phyloP scores from a whole-genome alignment of 2,888 invertebrate species.

The Odontothrips loti region DNA sequence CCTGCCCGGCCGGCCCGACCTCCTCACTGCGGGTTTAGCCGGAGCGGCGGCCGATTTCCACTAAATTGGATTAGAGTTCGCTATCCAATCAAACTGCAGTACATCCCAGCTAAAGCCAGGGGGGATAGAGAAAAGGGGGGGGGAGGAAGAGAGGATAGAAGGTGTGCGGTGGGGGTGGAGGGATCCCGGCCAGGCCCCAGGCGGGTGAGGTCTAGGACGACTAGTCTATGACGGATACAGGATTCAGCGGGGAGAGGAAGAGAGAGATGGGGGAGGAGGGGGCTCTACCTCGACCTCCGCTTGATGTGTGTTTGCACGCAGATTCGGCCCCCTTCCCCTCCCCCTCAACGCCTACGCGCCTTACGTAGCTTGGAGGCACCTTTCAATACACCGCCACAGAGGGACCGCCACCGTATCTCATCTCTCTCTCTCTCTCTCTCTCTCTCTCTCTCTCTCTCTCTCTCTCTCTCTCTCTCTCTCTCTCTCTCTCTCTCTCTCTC shows the following conservation, averaged over 20 bases:
- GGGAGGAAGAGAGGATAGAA: background rate
- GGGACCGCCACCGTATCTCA: background rate
- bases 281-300: background rate
- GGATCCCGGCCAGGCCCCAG: background rate
- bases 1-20: too few species aligned
- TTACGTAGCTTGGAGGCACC: too few species aligned
- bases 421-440: background rate
- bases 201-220: background rate
- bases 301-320: background rate
- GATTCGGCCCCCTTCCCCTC: background rate
- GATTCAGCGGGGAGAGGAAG: background rate
- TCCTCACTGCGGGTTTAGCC: background rate
- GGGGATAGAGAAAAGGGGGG: background rate
- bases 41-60: conserved; percentile 26
- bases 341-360: background rate
- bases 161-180: background rate
- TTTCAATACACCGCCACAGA: too few species aligned
- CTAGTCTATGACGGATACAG: background rate
- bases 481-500: background rate
- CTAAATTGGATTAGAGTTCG: conserved; percentile 21
- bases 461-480: background rate
- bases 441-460: background rate
- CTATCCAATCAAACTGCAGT: conserved; percentile 24
- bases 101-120: background rate
- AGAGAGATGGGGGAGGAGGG: background rate